These are phyloP conservation scores for Phaethornis superciliosus DNA, from an alignment of 2,113 vertebrate genomes.

Conservation along the genomic window DNA sequence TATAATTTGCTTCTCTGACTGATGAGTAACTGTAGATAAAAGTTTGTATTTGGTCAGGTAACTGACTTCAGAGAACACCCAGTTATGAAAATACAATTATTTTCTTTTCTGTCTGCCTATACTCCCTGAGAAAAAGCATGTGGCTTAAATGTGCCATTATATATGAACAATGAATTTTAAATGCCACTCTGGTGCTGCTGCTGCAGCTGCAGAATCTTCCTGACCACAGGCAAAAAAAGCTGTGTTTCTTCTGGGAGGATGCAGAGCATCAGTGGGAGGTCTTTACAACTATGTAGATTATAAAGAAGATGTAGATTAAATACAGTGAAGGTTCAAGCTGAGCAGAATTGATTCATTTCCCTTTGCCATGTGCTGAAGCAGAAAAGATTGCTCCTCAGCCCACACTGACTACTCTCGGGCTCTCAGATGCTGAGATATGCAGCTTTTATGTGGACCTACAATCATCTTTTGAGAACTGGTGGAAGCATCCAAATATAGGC, in stretches of 20 bases:
- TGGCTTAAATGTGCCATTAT: not conserved
- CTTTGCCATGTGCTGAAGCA: not conserved
- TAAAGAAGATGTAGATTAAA: not conserved
- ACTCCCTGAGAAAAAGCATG: not conserved
- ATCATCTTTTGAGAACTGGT: not conserved
- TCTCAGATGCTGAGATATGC: not conserved
- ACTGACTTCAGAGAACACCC: conserved; percentile 9
- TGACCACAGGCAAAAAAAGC: not conserved
- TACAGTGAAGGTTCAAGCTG: not conserved
- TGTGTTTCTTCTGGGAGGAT: not conserved
- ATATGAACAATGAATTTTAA: conserved; percentile 3
- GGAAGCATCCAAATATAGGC: not conserved
- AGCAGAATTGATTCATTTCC: not conserved
- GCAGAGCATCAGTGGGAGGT: not conserved
- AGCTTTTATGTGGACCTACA: not conserved
- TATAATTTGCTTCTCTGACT: not conserved
- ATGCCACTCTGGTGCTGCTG: not conserved
- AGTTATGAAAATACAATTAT: conserved; percentile 34
- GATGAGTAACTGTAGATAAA: not conserved
- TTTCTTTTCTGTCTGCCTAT: not conserved
- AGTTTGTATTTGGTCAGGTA: conserved; percentile 27
- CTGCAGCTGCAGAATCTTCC: not conserved
- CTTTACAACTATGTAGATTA: not conserved
- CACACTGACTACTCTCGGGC: not conserved
- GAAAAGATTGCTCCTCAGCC: not conserved